A percentile compares a stretch with the other conserved stretches of the same genome.
phyloP scores from a whole-genome alignment of 2,797 vertebrate species.

The Centroberyx gerrardi region DNA sequence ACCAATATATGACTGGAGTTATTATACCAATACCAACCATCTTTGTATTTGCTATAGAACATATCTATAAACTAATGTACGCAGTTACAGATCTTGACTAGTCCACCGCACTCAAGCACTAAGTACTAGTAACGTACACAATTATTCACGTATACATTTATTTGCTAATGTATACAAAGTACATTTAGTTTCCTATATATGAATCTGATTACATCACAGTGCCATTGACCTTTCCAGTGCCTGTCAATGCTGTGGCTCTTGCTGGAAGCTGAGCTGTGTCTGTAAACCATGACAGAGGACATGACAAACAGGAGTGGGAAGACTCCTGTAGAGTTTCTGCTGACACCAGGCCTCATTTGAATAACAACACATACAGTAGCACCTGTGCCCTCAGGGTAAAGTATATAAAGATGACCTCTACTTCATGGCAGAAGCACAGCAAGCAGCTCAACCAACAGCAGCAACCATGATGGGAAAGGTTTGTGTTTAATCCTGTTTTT shows the following conservation, averaged over 20 bases:
- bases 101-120: too few species aligned
- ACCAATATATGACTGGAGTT: too few species aligned
- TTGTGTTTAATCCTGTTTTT: conserved; percentile 32
- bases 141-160: too few species aligned
- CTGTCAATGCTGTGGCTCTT: conserved; percentile 56
- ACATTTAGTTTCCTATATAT: too few species aligned
- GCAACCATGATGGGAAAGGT: conserved; percentile 81
- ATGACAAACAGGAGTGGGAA: conserved; percentile 55
- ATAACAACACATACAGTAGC: conserved; percentile 72
- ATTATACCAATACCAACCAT: too few species aligned
- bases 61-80: too few species aligned
- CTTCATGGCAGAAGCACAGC: conserved; percentile 24
- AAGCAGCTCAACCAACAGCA: conserved; percentile 31
- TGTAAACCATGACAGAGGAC: conserved; percentile 45
- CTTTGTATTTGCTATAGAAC: too few species aligned
- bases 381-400: conserved; percentile 35
- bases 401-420: conserved; percentile 68
- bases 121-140: too few species aligned
- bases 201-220: conserved; percentile 11
- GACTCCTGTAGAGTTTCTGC: conserved; percentile 78
- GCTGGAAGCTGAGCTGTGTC: conserved; percentile 70
- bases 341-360: conserved; percentile 76
- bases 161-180: too few species aligned
- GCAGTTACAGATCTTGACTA: too few species aligned
- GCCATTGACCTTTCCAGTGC: conserved; percentile 62